Evolutionary conservation across 2,888 invertebrate species (phyloP), one percentile per base, ranked within the genome.

Genomic region (Griposia aprilina): DNA sequence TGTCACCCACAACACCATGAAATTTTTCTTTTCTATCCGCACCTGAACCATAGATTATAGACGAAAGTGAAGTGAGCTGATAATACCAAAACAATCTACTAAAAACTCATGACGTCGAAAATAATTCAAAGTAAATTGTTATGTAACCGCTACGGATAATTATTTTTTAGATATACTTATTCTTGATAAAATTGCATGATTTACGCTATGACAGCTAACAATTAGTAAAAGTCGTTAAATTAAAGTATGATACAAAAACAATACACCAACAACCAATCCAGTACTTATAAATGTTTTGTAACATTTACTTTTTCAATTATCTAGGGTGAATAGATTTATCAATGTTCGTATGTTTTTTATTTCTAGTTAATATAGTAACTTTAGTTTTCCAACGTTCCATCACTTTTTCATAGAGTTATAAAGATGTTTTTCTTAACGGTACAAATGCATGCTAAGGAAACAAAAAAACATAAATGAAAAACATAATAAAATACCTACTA

Each of bases 1-100:
- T 97, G 96, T 97, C 96, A 97, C 96, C 96, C 96, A 96, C 96
- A 96, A 96, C 96, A 97, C 96, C 97, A 97, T 97, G 94, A 96
- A 97, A 95, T 95, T 95, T 95, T 95, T 93, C 92, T 95, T 95
- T 94, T 93, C 92, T 91, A 90, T 90, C 90, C 92, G 92, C 88
- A 89, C 92, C 90, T 91, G 90, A 87, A 90, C 93, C 95, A 96
- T 90, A 96, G 94, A 95, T 85, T 92, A 94, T 89, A 95, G 93
- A 94, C 84, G 82, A 90, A 90, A 90, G 91, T 90, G 90, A 91
- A 91, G 91, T 91, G 77, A 6, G 50, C 74, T 76, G 81, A 72
- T 83, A 76, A 36, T 68, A 79, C 50, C 71, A 87, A 85, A 85
- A 88, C 80, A 81, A 83, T 77, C 65, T 78, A 84, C 30, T 76